Evolutionary conservation across 2,888 invertebrate species (phyloP).

Genomic region (Lasioglossum malachurum): DNA sequence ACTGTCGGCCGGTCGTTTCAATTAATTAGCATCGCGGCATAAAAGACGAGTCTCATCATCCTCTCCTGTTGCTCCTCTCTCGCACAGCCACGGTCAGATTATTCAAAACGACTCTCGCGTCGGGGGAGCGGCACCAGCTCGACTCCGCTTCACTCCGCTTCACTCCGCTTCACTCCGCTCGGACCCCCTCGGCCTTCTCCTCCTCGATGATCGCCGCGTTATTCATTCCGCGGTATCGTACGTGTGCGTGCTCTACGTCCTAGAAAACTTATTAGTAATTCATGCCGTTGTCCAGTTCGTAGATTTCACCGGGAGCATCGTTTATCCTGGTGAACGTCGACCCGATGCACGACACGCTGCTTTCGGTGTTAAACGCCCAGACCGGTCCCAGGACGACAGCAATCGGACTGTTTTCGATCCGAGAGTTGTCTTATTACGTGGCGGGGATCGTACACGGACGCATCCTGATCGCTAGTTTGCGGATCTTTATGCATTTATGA

Average conservation of each 20-base stretch:
- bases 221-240: conserved; percentile 64
- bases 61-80: conserved; percentile 45
- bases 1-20: conserved; percentile 74
- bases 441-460: not conserved
- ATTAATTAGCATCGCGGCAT: conserved; percentile 73
- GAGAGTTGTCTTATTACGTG: conserved; percentile 8
- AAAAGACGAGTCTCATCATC: conserved; percentile 73
- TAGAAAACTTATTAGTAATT: conserved; percentile 70
- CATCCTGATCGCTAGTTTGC: not conserved
- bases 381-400: conserved; percentile 17
- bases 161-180: not conserved
- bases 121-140: conserved; percentile 43
- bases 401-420: conserved; percentile 17
- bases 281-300: conserved; percentile 61
- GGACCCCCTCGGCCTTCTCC: not conserved
- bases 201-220: conserved; percentile 44
- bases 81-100: conserved; percentile 58
- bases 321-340: conserved; percentile 34
- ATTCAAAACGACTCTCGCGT: conserved; percentile 69
- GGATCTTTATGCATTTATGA: not conserved
- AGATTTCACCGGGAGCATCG: conserved; percentile 59
- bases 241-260: conserved; percentile 63
- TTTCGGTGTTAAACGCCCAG: conserved; percentile 25
- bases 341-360: conserved; percentile 10
- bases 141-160: not conserved